Evolutionary conservation across 2,888 invertebrate species (phyloP).

Genomic region (Macrophya alboannulata): DNA sequence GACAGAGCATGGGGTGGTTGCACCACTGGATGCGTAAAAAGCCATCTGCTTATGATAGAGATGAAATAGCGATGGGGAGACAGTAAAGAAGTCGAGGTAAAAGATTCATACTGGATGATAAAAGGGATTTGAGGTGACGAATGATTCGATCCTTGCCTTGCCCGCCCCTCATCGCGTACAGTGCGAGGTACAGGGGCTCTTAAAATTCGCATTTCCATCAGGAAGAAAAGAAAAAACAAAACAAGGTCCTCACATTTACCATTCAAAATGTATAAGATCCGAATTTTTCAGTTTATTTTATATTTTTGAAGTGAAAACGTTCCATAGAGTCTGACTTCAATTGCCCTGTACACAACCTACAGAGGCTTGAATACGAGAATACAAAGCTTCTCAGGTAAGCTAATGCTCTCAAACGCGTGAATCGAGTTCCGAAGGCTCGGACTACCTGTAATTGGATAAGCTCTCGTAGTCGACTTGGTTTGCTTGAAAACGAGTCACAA

Average conservation of each 20-base stretch:
- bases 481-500: constrained; percentile 10
- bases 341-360: neutral
- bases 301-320: neutral
- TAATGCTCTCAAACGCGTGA: constrained; percentile 11
- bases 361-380: neutral
- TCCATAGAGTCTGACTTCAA: neutral
- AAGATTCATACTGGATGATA: constrained; percentile 55
- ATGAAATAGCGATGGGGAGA: constrained; percentile 56
- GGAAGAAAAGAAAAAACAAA: neutral
- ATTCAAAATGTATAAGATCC: neutral
- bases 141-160: constrained; percentile 29
- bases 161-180: neutral
- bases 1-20: constrained; percentile 50
- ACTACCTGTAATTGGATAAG: constrained; percentile 49
- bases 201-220: neutral
- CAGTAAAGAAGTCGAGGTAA: constrained; percentile 52
- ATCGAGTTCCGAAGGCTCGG: constrained; percentile 43
- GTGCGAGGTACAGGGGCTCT: too few species aligned
- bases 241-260: neutral
- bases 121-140: constrained; percentile 54
- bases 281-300: neutral
- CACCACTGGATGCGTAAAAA: constrained; percentile 47
- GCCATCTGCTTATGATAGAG: constrained; percentile 54
- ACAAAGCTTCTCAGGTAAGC: constrained; percentile 3
- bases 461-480: constrained; percentile 19